phyloP scores from a whole-genome alignment of 2,888 invertebrate species.

The Deilephila elpenor region DNA sequence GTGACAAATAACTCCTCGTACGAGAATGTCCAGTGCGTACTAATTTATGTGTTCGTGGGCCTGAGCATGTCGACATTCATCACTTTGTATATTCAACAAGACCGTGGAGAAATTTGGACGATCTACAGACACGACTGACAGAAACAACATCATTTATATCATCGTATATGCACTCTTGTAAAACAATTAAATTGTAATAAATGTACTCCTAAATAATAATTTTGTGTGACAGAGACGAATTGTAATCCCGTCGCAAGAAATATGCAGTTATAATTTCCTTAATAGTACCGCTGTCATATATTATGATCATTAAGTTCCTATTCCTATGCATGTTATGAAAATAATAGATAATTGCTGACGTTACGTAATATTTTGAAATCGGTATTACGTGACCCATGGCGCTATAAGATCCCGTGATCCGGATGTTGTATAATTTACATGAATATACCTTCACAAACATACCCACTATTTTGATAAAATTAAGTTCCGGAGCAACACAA shows the following conservation, averaged over 20 bases:
- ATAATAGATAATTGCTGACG: background rate
- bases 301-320: background rate
- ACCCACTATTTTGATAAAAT: background rate
- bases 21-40: background rate
- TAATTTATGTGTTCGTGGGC: background rate
- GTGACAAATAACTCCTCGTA: background rate
- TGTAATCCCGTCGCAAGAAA: background rate
- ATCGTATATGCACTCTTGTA: background rate
- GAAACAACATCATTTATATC: constrained; percentile 10
- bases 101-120: constrained; percentile 13
- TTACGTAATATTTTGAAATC: background rate
- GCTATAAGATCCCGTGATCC: background rate
- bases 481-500: background rate
- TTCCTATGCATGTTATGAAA: background rate
- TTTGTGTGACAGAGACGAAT: background rate
- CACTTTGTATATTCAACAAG: background rate
- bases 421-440: background rate
- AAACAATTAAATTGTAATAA: constrained; percentile 4
- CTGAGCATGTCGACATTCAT: constrained; percentile 12
- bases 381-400: background rate
- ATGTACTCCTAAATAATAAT: background rate
- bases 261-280: background rate
- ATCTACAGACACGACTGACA: background rate
- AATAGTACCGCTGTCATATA: background rate
- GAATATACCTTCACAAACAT: background rate